Evolutionary conservation across 2,113 vertebrate species (phyloP).

Genomic region (Neofelis nebulosa): DNA sequence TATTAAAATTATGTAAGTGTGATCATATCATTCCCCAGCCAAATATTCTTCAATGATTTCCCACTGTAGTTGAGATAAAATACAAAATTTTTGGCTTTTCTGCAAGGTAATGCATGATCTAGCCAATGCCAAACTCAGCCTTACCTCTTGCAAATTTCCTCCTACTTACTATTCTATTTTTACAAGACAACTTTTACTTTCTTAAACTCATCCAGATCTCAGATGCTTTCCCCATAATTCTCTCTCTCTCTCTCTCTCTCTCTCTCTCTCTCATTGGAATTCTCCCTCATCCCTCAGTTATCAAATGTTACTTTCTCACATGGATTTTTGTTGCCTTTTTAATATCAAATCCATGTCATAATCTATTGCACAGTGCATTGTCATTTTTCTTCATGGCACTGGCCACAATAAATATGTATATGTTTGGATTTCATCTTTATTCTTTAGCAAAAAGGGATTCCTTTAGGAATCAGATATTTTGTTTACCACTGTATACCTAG

Average conservation of each 20-base stretch:
- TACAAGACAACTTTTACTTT: background rate
- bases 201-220: background rate
- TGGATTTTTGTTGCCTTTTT: background rate
- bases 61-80: background rate
- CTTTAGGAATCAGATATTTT: background rate
- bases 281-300: background rate
- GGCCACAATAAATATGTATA: background rate
- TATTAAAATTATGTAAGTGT: background rate
- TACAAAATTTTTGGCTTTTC: background rate
- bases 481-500: background rate
- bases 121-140: background rate
- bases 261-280: background rate
- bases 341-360: background rate
- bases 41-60: constrained; percentile 16
- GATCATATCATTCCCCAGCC: background rate
- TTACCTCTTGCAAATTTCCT: background rate
- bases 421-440: background rate
- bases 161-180: background rate
- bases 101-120: background rate
- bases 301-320: background rate
- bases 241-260: background rate
- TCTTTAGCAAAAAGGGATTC: background rate
- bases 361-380: background rate
- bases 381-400: background rate
- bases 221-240: background rate